A percentile compares a stretch with the other conserved stretches of the same genome.
Evolutionary conservation across 2,888 invertebrate genomes (phyloP).

Genomic region (Scaptomyza tumidula): DNA sequence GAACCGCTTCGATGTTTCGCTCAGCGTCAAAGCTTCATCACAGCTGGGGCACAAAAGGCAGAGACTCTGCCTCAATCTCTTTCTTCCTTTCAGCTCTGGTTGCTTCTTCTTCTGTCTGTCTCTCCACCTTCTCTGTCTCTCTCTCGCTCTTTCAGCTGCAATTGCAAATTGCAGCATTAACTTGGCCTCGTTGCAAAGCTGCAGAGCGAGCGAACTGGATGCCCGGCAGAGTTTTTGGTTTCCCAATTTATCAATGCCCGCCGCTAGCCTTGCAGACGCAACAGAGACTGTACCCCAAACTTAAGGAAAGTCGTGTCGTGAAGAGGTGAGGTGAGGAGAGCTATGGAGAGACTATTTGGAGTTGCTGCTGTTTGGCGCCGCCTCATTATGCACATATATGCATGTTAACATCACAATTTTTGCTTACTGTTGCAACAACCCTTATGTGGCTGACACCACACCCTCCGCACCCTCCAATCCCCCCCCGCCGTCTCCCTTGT

Average conservation of each 20-base stretch:
- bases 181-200: conserved; percentile 36
- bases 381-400: conserved; percentile 56
- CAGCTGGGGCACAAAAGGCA: conserved; percentile 15
- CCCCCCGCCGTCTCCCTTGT: conserved; percentile 1
- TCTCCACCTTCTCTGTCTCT: conserved; percentile 15
- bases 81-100: conserved; percentile 2
- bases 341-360: background rate
- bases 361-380: conserved; percentile 32
- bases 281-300: conserved; percentile 28
- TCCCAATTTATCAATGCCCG: conserved; percentile 63
- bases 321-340: background rate
- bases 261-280: conserved; percentile 36
- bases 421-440: conserved; percentile 33
- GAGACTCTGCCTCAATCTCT: conserved; percentile 19
- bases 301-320: background rate
- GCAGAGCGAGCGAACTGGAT: conserved; percentile 21
- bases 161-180: conserved; percentile 52
- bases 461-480: background rate
- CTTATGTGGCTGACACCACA: conserved; percentile 5
- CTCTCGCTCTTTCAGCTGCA: conserved; percentile 39
- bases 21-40: conserved; percentile 5
- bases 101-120: conserved; percentile 13
- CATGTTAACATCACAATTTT: conserved; percentile 1
- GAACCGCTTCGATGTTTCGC: conserved; percentile 72
- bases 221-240: conserved; percentile 38